phyloP scores from a whole-genome alignment of 2,797 vertebrate species.

The Melanotaenia pygmaea region DNA sequence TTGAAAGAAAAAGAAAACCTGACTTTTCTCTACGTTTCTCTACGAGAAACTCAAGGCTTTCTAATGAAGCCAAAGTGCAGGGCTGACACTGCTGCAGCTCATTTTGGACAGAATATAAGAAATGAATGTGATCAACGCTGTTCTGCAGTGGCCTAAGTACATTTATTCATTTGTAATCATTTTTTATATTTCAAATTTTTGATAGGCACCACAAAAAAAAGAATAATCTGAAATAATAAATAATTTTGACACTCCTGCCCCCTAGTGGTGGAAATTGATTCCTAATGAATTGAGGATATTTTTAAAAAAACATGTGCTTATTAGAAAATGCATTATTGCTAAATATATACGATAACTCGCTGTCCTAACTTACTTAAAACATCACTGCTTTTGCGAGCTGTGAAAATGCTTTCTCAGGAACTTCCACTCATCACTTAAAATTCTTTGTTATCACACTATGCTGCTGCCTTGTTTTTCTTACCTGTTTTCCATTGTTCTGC shows the following conservation, averaged over 20 bases:
- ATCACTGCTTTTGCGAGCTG: background rate
- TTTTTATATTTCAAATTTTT: background rate
- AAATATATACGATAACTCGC: background rate
- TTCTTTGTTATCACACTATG: background rate
- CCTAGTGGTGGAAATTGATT: slow-evolving; percentile 54
- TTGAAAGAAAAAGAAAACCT: background rate
- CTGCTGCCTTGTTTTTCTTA: slow-evolving; percentile 39
- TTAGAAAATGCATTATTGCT: background rate
- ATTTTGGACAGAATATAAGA: background rate
- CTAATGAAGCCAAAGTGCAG: background rate
- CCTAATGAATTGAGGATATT: background rate
- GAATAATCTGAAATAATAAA: background rate
- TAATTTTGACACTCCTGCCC: slow-evolving; percentile 31
- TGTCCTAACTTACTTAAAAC: background rate
- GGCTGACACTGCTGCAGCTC: background rate
- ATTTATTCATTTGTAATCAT: background rate
- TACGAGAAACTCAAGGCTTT: background rate
- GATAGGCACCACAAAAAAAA: background rate
- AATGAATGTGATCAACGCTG: background rate
- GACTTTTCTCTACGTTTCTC: background rate
- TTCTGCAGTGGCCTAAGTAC: background rate
- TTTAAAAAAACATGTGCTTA: background rate
- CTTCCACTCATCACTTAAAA: slow-evolving; percentile 1
- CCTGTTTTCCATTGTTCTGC: slow-evolving; percentile 55
- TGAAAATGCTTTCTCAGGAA: slow-evolving; percentile 7